Conservation (phyloP, 2,113 vertebrate species). For the Hiodon alosoides region DNA sequence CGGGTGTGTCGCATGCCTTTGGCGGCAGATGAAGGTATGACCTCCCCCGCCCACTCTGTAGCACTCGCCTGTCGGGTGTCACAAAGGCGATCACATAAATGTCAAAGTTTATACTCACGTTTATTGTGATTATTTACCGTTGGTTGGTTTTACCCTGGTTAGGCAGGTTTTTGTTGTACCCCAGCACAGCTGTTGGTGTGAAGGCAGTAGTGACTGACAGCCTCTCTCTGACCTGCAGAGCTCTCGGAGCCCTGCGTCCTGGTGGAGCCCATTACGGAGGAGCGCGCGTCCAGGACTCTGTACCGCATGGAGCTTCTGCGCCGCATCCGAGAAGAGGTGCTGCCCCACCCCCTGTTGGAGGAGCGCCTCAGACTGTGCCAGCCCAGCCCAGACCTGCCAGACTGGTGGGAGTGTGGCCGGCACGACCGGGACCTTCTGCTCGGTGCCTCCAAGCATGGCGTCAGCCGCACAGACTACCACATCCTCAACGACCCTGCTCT, state of each 20-base stretch:
- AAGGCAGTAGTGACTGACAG: background rate
- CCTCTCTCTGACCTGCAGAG: conserved; percentile 56
- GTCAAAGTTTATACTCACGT: too few species aligned
- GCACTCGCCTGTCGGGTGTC: too few species aligned
- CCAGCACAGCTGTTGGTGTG: too few species aligned
- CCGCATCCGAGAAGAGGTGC: conserved; percentile 90
- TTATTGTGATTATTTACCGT: too few species aligned
- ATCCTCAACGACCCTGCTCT: conserved; percentile 90
- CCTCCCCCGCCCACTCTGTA: too few species aligned
- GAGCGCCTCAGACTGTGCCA: conserved; percentile 90
- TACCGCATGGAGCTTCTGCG: conserved; percentile 94
- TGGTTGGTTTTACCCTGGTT: too few species aligned
- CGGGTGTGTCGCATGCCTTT: conserved; percentile 90
- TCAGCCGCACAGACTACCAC: conserved; percentile 97
- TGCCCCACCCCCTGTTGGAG: conserved; percentile 77
- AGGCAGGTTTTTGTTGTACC: too few species aligned
- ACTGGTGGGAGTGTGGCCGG: conserved; percentile 94
- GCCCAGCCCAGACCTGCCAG: conserved; percentile 83
- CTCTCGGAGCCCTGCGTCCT: conserved; percentile 79
- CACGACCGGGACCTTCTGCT: conserved; percentile 89
- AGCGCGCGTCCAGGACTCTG: conserved; percentile 90
- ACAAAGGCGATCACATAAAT: too few species aligned
- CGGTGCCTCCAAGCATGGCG: conserved; percentile 91
- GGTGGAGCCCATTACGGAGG: conserved; percentile 96
- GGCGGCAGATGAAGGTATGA: conserved; percentile 80